These are phyloP conservation scores for Torymus aiolomorphi DNA, from an alignment of 2,888 invertebrate species.

Conservation along the genomic window DNA sequence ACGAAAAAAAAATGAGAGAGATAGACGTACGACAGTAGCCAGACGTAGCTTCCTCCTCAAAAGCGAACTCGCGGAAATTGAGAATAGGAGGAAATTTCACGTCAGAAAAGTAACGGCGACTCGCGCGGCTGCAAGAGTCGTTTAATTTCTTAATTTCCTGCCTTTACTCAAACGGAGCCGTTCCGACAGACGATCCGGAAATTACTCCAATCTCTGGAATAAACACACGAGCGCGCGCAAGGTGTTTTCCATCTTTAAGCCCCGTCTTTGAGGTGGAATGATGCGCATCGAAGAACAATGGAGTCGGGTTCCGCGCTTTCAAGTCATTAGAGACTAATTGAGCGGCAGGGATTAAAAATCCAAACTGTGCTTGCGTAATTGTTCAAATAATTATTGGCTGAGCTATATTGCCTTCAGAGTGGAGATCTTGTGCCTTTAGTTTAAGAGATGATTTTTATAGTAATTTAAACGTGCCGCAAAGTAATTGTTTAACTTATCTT, in stretches of 20 bases:
- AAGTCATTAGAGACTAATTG: too few species aligned
- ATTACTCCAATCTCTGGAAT: constrained; percentile 37
- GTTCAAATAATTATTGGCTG: too few species aligned
- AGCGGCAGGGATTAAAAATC: too few species aligned
- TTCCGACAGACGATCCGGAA: constrained; percentile 31
- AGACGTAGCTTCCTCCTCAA: not conserved
- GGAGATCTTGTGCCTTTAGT: too few species aligned
- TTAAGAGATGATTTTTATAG: too few species aligned
- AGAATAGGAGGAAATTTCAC: constrained; percentile 47
- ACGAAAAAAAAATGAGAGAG: not conserved
- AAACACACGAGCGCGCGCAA: constrained; percentile 2
- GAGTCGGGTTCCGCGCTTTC: too few species aligned
- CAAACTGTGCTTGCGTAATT: not conserved
- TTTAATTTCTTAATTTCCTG: constrained; percentile 61
- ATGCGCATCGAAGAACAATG: too few species aligned
- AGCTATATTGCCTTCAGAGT: too few species aligned
- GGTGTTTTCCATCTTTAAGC: constrained; percentile 28
- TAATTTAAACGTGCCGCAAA: too few species aligned
- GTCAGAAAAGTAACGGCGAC: constrained; percentile 55
- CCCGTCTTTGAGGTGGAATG: constrained; percentile 1
- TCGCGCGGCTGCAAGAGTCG: constrained; percentile 31
- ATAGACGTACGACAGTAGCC: not conserved
- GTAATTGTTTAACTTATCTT: too few species aligned
- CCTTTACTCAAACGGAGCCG: constrained; percentile 1
- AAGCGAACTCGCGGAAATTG: constrained; percentile 41